phyloP scores from a whole-genome alignment of 2,113 vertebrate species.

The Pionites leucogaster region DNA sequence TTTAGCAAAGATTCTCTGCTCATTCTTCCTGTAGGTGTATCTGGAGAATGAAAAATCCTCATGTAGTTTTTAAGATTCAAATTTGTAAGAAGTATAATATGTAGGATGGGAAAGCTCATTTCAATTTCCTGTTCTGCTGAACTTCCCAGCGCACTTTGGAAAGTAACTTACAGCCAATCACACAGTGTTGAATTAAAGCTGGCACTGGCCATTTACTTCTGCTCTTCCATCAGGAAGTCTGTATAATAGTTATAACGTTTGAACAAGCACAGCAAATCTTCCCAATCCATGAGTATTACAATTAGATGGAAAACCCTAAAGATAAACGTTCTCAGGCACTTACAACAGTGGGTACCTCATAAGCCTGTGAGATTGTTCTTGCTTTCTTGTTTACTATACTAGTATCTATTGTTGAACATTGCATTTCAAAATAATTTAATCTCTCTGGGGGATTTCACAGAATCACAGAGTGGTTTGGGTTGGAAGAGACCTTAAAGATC shows the following conservation, averaged over 20 bases:
- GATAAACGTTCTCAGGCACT: not conserved
- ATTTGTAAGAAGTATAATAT: not conserved
- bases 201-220: not conserved
- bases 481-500: not conserved
- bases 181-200: not conserved
- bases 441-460: not conserved
- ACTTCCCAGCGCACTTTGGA: not conserved
- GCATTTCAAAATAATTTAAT: not conserved
- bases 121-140: not conserved
- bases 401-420: not conserved
- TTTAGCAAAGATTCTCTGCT: not conserved
- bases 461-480: not conserved
- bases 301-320: not conserved
- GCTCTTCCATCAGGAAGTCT: not conserved
- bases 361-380: not conserved
- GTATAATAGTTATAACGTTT: not conserved
- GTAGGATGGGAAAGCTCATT: not conserved
- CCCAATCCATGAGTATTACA: accelerated
- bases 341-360: not conserved
- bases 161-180: not conserved
- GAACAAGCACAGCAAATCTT: not conserved
- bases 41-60: not conserved
- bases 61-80: not conserved
- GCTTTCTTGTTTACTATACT: not conserved
- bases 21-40: not conserved